phyloP scores from a whole-genome alignment of 2,888 invertebrate genomes.

The Sclerodermus sp. region DNA sequence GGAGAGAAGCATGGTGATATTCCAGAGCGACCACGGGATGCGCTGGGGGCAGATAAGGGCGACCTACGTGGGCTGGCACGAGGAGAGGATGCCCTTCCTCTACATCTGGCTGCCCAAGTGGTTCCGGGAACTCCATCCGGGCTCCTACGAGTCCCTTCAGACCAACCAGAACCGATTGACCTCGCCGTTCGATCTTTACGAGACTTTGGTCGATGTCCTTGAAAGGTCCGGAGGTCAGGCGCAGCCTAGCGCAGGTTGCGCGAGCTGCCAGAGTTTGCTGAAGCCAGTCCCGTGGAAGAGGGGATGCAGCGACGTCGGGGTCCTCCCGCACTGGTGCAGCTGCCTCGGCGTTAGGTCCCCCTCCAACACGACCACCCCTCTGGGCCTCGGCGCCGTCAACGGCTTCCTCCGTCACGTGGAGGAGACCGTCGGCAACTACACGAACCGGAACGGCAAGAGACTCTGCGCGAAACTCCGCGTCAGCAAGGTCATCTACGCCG shows the following conservation, averaged over 20 bases:
- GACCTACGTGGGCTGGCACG: constrained; percentile 73
- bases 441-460: constrained; percentile 37
- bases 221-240: constrained; percentile 58
- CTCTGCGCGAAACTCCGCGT: constrained; percentile 62
- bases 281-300: constrained; percentile 65
- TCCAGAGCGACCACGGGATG: constrained; percentile 79
- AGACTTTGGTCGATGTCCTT: constrained; percentile 70
- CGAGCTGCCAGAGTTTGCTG: constrained; percentile 69
- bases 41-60: constrained; percentile 73
- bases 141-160: constrained; percentile 62
- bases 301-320: constrained; percentile 69
- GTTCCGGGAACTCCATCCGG: constrained; percentile 62
- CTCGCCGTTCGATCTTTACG: constrained; percentile 75
- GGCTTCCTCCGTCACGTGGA: constrained; percentile 58
- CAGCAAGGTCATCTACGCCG: constrained; percentile 60
- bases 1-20: constrained; percentile 69
- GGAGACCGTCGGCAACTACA: constrained; percentile 40
- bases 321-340: constrained; percentile 77
- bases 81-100: constrained; percentile 75
- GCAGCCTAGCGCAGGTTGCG: constrained; percentile 62
- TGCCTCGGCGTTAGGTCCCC: constrained; percentile 67
- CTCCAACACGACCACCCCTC: constrained; percentile 57
- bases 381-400: constrained; percentile 61
- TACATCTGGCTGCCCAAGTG: constrained; percentile 70
- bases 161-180: constrained; percentile 69